Evolutionary conservation across 2,888 invertebrate species (phyloP), one percentile per base, ranked within the genome.

Genomic region (Dicyrtomina minuta): DNA sequence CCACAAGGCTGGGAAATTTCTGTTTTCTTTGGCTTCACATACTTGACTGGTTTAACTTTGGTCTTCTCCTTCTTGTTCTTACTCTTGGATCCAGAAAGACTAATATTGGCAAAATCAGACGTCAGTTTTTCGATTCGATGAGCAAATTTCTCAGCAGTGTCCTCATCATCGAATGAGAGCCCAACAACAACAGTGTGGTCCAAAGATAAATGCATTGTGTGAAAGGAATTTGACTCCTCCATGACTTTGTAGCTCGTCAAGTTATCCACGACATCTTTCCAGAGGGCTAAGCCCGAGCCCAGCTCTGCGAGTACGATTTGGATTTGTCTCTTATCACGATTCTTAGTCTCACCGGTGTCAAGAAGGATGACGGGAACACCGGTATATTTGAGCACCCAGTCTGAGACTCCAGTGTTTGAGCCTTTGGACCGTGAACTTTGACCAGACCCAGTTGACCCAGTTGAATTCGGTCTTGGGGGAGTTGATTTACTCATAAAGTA

Each of bases 1-100:
- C 90, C 90, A 80, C 91, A 92, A 1, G 92, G 92, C 80, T 89
- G 88, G 58, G 91, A 91, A 77, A 92, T 92, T 81, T 91, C 90
- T 70, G 87, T 87, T 81, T 92, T 92, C 60, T 88, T 87, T 22
- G 91, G 91, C 71, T 59, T 71, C 3, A 77, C 71, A 65, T 70
- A 76, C 67, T 77, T 78, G 53, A 89, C 82, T 53, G 86, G 85
- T 51, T 70, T 70, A 15, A 51, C 51, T 55, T 70, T 68, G 26
- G 55, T 46, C n/a, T 75, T 72, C 20, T 79, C 80, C 72, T 81
- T 81, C 74, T 81, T 81, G 56, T 77, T 77, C 84, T 83, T 87
- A 5, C 87, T 85, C 71, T 81, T 88, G n/a, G 90, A 88, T 39
- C 87, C 86, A 22, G 89, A 89, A 49, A 91, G 84, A 27, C 88